Evolutionary conservation across 2,797 vertebrate species (phyloP).

Genomic region (Tolypeutes matacus): DNA sequence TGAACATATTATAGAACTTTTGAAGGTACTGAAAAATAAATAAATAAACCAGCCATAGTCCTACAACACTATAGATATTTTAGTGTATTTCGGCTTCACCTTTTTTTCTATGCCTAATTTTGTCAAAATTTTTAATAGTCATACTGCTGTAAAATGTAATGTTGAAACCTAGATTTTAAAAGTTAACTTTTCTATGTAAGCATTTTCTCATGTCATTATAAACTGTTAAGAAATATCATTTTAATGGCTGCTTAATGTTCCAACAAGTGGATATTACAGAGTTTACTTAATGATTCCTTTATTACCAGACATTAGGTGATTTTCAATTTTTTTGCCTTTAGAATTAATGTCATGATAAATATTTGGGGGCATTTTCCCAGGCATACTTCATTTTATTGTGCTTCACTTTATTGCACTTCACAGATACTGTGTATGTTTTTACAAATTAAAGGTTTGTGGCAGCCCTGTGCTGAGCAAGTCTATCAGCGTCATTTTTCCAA

Average conservation of each 20-base stretch:
- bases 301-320: conserved; percentile 23
- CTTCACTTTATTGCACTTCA: too few relatives aligned
- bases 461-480: too few relatives aligned
- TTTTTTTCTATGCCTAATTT: not conserved
- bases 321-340: conserved; percentile 58
- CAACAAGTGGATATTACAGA: conserved; percentile 44
- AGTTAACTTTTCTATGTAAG: conserved; percentile 21
- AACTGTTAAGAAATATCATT: conserved; percentile 58
- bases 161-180: conserved; percentile 66
- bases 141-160: not conserved
- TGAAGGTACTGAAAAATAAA: conserved; percentile 14
- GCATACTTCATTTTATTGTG: not conserved
- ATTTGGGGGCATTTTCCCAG: conserved; percentile 22
- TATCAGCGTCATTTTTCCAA: too few relatives aligned
- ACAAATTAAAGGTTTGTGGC: too few relatives aligned
- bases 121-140: conserved; percentile 26
- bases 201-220: not conserved
- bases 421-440: too few relatives aligned
- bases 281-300: conserved; percentile 60
- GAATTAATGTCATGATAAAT: conserved; percentile 53
- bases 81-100: not conserved
- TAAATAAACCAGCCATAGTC: not conserved
- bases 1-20: conserved; percentile 12
- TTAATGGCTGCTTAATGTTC: conserved; percentile 64
- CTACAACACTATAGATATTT: not conserved